These are phyloP conservation scores for Megalonaias nervosa DNA, from an alignment of 1,140 invertebrate genomes.

Conservation along the genomic window DNA sequence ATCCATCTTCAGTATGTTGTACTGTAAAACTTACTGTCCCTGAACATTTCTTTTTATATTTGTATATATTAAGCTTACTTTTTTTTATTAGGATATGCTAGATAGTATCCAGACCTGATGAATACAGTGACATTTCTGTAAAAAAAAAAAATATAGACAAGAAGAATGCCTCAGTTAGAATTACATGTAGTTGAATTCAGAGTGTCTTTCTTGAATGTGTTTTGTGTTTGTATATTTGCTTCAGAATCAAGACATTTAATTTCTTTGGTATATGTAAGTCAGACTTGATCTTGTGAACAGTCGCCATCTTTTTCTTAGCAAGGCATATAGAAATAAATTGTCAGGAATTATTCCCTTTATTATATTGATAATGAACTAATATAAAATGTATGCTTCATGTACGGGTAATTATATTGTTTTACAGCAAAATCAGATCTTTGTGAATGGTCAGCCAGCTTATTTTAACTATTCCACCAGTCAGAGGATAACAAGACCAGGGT, in stretches of 20 bases:
- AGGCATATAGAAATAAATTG: not conserved
- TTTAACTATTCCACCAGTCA: constrained; percentile 74
- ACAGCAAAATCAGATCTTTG: constrained; percentile 68
- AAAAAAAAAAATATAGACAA: too few species aligned
- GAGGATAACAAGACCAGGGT: constrained; percentile 71
- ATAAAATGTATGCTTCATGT: not conserved
- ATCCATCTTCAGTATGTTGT: not conserved
- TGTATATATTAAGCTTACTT: not conserved
- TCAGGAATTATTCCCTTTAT: not conserved
- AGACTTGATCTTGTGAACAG: too few species aligned
- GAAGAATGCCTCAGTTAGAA: too few species aligned
- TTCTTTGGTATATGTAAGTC: too few species aligned
- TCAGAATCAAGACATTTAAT: too few species aligned
- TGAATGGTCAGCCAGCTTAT: constrained; percentile 68
- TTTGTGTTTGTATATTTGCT: too few species aligned
- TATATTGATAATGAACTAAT: not conserved
- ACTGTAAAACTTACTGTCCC: not conserved
- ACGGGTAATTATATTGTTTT: constrained; percentile 25
- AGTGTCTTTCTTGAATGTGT: too few species aligned
- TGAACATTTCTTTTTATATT: not conserved
- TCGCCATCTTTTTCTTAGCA: not conserved
- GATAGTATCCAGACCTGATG: too few species aligned
- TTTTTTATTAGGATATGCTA: too few species aligned
- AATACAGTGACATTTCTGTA: too few species aligned
- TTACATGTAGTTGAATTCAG: too few species aligned